Evolutionary conservation across 1,140 invertebrate genomes (phyloP).

Genomic region (Idris sp.): DNA sequence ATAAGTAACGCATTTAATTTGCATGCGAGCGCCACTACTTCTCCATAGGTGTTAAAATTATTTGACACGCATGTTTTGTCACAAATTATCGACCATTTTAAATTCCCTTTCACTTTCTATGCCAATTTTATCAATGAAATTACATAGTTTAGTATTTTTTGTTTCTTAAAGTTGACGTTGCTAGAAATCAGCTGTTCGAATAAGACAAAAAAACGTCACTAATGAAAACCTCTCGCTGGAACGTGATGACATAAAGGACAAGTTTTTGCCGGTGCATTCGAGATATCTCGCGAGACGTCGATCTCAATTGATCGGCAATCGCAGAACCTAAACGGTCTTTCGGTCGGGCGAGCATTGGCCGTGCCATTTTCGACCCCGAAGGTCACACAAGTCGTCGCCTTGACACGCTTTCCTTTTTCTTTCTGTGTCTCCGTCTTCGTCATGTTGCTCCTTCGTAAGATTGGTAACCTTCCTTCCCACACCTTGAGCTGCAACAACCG

Average conservation of each 20-base stretch:
- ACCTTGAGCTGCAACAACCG: constrained; percentile 8
- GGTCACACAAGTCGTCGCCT: constrained; percentile 48
- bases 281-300: constrained; percentile 12
- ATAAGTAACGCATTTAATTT: no score
- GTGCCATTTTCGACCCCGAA: constrained; percentile 59
- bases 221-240: no score
- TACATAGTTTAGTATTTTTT: no score
- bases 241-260: constrained; percentile 24
- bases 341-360: constrained; percentile 44
- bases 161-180: no score
- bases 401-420: constrained; percentile 61
- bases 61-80: no score
- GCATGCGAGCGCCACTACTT: no score
- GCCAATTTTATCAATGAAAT: no score
- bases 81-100: no score
- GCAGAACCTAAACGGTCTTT: constrained; percentile 52
- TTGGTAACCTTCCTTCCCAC: constrained; percentile 41
- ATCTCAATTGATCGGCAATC: constrained; percentile 38
- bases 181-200: no score
- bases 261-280: constrained; percentile 9
- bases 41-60: no score
- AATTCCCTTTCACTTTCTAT: no score
- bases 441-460: constrained; percentile 25
- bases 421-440: constrained; percentile 35
- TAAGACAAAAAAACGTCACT: no score